These are phyloP conservation scores for Dryas iulia DNA, from an alignment of 1,140 invertebrate genomes.

Conservation along the genomic window DNA sequence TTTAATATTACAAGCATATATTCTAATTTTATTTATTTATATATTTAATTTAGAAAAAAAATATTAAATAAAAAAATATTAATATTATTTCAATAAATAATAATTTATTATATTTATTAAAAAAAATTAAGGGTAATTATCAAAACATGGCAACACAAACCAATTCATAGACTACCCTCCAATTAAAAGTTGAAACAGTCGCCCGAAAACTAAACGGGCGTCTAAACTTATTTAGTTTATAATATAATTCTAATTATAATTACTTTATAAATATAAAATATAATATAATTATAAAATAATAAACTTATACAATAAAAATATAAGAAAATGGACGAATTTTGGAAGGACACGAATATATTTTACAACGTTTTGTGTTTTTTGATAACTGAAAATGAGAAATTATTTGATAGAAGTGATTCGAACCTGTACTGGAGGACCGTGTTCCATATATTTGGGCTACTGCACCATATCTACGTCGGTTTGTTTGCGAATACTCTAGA, in stretches of 20 bases:
- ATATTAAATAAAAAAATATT: not conserved
- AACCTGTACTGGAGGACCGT: slow-evolving; percentile 64
- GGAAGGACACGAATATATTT: slow-evolving; percentile 58
- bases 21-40: too few species aligned
- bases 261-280: not conserved
- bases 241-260: slow-evolving; percentile 21
- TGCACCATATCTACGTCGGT: slow-evolving; percentile 46
- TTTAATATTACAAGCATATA: too few species aligned
- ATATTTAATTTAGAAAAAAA: too few species aligned
- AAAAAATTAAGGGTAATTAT: not conserved
- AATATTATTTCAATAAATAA: too few species aligned
- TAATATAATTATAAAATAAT: slow-evolving; percentile 20
- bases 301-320: not conserved
- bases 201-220: slow-evolving; percentile 28
- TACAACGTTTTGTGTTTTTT: slow-evolving; percentile 66
- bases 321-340: slow-evolving; percentile 53
- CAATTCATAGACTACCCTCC: slow-evolving; percentile 28
- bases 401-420: slow-evolving; percentile 59
- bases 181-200: slow-evolving; percentile 18
- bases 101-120: not conserved
- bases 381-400: slow-evolving; percentile 68
- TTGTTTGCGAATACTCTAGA: slow-evolving; percentile 40
- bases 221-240: slow-evolving; percentile 28
- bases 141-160: slow-evolving; percentile 32
- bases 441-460: slow-evolving; percentile 44